Conservation (phyloP, 2,888 invertebrate genomes). For the Taenaris catops region DNA sequence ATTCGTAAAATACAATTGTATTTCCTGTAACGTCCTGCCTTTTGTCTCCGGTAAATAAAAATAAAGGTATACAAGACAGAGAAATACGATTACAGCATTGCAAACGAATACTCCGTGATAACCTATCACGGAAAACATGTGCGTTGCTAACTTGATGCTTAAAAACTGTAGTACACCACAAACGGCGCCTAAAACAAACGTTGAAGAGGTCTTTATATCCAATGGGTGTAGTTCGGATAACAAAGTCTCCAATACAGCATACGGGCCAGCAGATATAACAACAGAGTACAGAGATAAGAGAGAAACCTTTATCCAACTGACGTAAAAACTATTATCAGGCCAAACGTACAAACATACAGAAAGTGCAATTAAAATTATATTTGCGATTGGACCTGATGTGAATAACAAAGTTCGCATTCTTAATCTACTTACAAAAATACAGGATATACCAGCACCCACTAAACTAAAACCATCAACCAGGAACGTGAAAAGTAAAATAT, state of each 20-base stretch:
- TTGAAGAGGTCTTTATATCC: slow-evolving; percentile 29
- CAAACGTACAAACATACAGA: slow-evolving; percentile 12
- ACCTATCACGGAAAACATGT: slow-evolving; percentile 24
- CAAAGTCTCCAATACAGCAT: slow-evolving; percentile 28
- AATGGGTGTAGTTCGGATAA: slow-evolving; percentile 29
- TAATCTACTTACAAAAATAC: slow-evolving; percentile 15
- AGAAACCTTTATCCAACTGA: slow-evolving; percentile 16
- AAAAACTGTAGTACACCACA: slow-evolving; percentile 23
- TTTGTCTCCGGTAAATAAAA: slow-evolving; percentile 31
- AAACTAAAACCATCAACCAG: slow-evolving; percentile 18
- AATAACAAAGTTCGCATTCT: slow-evolving; percentile 19
- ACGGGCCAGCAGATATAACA: slow-evolving; percentile 24
- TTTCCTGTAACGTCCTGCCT: slow-evolving; percentile 30
- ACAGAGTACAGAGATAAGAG: slow-evolving; percentile 23
- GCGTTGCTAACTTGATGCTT: slow-evolving; percentile 23
- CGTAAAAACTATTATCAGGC: slow-evolving; percentile 3
- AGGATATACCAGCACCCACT: slow-evolving; percentile 17
- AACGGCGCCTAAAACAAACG: no score
- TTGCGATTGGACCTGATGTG: slow-evolving; percentile 16
- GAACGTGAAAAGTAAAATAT: slow-evolving; percentile 16
- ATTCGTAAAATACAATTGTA: slow-evolving; percentile 28
- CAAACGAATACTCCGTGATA: slow-evolving; percentile 29
- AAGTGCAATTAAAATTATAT: slow-evolving; percentile 10
- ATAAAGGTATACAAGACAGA: slow-evolving; percentile 28
- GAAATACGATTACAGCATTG: slow-evolving; percentile 20